These are phyloP conservation scores for Metalampra italica DNA, from an alignment of 2,888 invertebrate genomes.

Conservation along the genomic window DNA sequence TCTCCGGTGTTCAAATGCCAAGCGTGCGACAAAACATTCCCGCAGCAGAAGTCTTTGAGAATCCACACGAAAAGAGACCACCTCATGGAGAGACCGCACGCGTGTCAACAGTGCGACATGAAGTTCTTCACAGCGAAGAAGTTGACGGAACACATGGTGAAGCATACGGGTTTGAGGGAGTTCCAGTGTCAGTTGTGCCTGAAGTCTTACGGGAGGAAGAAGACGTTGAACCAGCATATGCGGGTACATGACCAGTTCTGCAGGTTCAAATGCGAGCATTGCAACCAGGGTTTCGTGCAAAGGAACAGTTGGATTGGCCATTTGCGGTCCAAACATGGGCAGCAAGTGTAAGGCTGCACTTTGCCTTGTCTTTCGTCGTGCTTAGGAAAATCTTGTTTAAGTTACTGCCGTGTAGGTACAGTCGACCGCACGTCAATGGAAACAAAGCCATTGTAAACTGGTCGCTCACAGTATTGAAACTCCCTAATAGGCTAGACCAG, in stretches of 20 bases:
- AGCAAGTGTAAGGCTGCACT: background rate
- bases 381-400: no score
- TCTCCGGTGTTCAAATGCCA: constrained; percentile 34
- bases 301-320: constrained; percentile 58
- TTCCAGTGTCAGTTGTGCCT: constrained; percentile 45
- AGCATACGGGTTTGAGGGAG: constrained; percentile 42
- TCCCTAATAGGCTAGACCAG: no score
- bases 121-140: constrained; percentile 39
- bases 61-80: constrained; percentile 47
- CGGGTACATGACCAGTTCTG: constrained; percentile 24
- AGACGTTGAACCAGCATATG: constrained; percentile 48
- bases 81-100: constrained; percentile 41
- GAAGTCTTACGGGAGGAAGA: constrained; percentile 43
- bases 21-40: constrained; percentile 43
- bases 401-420: no score
- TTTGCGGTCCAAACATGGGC: constrained; percentile 41
- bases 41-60: constrained; percentile 34
- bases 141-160: constrained; percentile 44
- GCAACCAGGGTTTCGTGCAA: constrained; percentile 40
- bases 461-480: no score
- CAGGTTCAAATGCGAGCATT: constrained; percentile 33
- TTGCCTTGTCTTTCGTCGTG: no score
- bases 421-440: no score
- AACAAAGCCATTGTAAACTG: no score
- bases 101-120: constrained; percentile 40